Conservation (phyloP, 1,140 invertebrate species). For the Neodiprion lecontei region DNA sequence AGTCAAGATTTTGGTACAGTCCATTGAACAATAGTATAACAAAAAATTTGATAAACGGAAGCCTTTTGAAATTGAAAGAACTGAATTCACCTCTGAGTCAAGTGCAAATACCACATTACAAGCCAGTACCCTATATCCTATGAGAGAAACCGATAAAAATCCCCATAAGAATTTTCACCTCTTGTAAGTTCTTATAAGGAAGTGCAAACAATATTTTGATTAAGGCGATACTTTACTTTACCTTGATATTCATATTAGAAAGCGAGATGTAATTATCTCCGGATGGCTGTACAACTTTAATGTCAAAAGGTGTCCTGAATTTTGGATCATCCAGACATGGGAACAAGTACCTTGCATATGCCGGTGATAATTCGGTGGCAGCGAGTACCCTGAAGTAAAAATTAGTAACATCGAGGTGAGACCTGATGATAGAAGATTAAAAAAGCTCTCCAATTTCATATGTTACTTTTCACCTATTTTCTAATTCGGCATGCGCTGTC, state of each 20-base stretch:
- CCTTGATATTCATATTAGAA: conserved; percentile 77
- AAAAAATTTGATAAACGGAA: no score
- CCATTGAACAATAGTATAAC: neutral
- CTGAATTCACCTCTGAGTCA: no score
- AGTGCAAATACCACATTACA: no score
- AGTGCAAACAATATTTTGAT: neutral
- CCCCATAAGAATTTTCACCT: no score
- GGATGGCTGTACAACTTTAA: conserved; percentile 76
- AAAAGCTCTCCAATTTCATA: conserved; percentile 17
- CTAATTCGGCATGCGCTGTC: no score
- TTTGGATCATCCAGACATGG: conserved; percentile 96
- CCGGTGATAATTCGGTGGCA: conserved; percentile 92
- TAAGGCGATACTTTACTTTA: conserved; percentile 31
- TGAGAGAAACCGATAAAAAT: no score
- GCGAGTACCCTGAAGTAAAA: conserved; percentile 73
- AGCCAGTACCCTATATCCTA: no score
- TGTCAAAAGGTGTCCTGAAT: conserved; percentile 87
- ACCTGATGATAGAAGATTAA: conserved; percentile 6
- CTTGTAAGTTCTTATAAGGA: no score
- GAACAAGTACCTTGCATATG: conserved; percentile 89
- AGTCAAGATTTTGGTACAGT: no score
- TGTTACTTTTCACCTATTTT: neutral
- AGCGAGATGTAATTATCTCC: conserved; percentile 72
- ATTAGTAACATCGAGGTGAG: conserved; percentile 18
- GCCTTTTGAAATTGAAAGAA: neutral